Base-by-base conservation (phyloP, 2,888 invertebrate species). In the Agelastica alni region DNA sequence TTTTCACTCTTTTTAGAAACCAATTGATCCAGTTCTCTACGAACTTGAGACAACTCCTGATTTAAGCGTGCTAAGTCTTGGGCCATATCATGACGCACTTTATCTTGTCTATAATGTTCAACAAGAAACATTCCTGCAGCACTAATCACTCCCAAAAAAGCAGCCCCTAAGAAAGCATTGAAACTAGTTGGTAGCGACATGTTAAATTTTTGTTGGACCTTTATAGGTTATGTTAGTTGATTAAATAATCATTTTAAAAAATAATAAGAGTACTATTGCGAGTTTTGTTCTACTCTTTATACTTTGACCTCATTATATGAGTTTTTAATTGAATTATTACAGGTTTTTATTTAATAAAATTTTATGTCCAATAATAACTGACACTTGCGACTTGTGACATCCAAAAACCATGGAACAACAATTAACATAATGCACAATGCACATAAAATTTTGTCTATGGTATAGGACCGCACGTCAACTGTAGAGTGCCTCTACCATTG, bases 61-160 rank as follows among this genome's bases (percentile, higher is more conserved):
- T 76, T 70, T 20, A 77, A 59, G 3, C 75, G 65, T 5, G 70
- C 73, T 52, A 76, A 51, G 60, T 77, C 75, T 57, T 68, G 66
- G 3, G 70, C 69, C 72, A 75, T 69, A 2, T 63, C 66, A 53
- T 74, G 73, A 36, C 72, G 63, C 20, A 66, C 60, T 52, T 71
- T 68, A 47, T 75, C 75, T 34, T 75, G 75, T 18, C 70, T 64
- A 37, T 68, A 71, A 45, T 75, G 73, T 52, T 77, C 75, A n/a
- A 70, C 70, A 2, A 76, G 59, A 43, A 71, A 72, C 56, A 76
- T 63, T 6, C 73, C 71, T 20, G 75, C 76, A 12, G 76, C 76
- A 60, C 74, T 70, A 14, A 77, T 71, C 1, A 75, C 67, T 3
- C 76, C 76, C 53, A 77, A 58, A 16, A 75, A 65, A n/a, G 73